Evolutionary conservation across 1,140 invertebrate genomes (phyloP).

Genomic region (Metaphire vulgaris): DNA sequence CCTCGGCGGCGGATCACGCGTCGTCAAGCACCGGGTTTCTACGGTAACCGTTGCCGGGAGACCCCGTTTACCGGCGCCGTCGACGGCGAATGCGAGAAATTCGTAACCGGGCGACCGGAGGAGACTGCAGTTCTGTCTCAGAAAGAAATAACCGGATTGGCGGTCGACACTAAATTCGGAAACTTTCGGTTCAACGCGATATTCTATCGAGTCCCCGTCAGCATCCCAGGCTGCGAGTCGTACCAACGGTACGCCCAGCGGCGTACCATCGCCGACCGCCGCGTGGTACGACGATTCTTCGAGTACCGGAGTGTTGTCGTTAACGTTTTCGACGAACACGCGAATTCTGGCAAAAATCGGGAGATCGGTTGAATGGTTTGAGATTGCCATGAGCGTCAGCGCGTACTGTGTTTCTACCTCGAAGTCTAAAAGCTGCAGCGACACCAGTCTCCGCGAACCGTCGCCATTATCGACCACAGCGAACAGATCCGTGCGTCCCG

Average conservation of each 20-base stretch:
- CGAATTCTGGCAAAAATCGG: background rate
- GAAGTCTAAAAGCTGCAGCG: background rate
- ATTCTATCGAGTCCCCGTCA: background rate
- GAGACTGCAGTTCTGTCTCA: background rate
- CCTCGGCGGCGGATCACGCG: background rate
- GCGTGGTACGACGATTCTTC: background rate
- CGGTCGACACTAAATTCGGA: background rate
- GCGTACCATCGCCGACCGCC: background rate
- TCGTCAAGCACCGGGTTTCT: background rate
- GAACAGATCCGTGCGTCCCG: background rate
- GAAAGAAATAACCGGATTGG: background rate
- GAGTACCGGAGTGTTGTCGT: background rate
- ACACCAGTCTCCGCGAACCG: background rate
- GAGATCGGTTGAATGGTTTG: background rate
- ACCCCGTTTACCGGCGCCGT: background rate
- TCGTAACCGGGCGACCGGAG: background rate
- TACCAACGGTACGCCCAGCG: background rate
- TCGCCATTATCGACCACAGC: background rate
- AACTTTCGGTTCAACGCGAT: background rate
- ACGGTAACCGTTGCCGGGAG: background rate
- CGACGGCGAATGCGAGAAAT: background rate
- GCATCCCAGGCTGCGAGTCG: background rate
- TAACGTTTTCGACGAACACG: background rate
- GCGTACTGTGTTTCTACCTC: background rate
- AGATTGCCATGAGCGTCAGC: background rate